phyloP scores from a whole-genome alignment of 2,888 invertebrate species.

The Conomelus anceps region DNA sequence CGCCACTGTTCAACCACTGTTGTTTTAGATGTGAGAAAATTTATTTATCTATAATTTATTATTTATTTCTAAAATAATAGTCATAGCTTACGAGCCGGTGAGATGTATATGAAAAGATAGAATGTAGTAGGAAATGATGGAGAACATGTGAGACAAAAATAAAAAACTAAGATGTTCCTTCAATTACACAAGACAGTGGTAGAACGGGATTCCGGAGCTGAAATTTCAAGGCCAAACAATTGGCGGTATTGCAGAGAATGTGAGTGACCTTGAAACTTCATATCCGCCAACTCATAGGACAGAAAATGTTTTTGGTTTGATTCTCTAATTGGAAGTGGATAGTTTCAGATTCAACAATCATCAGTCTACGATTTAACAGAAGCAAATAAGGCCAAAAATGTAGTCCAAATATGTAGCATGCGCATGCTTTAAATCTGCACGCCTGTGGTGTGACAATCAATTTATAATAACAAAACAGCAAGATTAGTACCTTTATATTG shows the following conservation, averaged over 20 bases:
- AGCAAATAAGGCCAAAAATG: not conserved
- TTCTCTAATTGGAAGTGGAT: not conserved
- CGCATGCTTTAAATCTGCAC: not conserved
- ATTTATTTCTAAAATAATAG: too few relatives aligned
- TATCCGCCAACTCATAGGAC: not conserved
- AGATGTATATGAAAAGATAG: not conserved
- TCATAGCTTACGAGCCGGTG: too few relatives aligned
- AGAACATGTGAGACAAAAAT: not conserved
- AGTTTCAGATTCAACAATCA: not conserved
- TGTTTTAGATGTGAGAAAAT: too few relatives aligned
- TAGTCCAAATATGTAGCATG: too few relatives aligned
- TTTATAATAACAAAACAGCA: not conserved
- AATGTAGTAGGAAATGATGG: not conserved
- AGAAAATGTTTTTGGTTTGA: not conserved
- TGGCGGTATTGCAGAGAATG: not conserved
- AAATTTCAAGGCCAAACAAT: not conserved
- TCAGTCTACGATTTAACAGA: not conserved
- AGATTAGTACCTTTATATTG: too few relatives aligned
- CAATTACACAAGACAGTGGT: not conserved
- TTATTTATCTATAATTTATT: too few relatives aligned
- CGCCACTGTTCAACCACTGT: too few relatives aligned
- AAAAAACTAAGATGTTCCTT: not conserved
- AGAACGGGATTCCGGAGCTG: not conserved
- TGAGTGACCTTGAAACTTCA: not conserved
- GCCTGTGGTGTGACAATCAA: not conserved